These are phyloP conservation scores for Cyrtodaria siliqua DNA, from an alignment of 2,888 invertebrate species.

Conservation along the genomic window DNA sequence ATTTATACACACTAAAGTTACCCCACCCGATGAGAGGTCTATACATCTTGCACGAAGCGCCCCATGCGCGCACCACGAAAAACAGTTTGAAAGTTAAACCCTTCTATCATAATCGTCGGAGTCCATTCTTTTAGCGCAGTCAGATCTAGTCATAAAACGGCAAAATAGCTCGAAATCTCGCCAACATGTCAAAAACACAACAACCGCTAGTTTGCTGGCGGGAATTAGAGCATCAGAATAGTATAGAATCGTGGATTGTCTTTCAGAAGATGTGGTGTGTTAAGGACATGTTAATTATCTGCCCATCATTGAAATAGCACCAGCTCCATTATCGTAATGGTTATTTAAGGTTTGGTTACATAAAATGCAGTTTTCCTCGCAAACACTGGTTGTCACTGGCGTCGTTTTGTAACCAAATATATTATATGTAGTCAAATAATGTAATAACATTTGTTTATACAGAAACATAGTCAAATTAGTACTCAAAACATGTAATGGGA, in stretches of 20 bases:
- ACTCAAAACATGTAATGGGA: too few species aligned
- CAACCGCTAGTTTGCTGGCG: conserved; percentile 15
- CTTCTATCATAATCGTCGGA: conserved; percentile 28
- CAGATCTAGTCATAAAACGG: conserved; percentile 12
- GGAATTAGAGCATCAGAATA: conserved; percentile 22
- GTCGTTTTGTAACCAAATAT: too few species aligned
- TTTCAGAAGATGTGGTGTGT: conserved; percentile 12
- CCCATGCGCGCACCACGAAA: conserved; percentile 31
- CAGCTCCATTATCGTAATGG: neutral
- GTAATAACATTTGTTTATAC: too few species aligned
- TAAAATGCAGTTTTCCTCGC: too few species aligned
- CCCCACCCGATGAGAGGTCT: conserved; percentile 43
- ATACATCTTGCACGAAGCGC: conserved; percentile 33
- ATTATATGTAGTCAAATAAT: too few species aligned
- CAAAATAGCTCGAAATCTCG: conserved; percentile 9
- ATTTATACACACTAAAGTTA: conserved; percentile 51
- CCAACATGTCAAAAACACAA: conserved; percentile 37
- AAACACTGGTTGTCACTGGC: too few species aligned
- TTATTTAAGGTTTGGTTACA: neutral
- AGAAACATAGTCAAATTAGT: too few species aligned
- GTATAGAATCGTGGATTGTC: conserved; percentile 4
- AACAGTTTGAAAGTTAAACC: conserved; percentile 38
- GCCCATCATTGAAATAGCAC: too few species aligned
- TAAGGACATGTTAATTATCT: conserved; percentile 28
- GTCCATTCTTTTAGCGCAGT: conserved; percentile 29